A percentile compares a stretch with the other conserved stretches of the same genome.
These are phyloP conservation scores for Teinopalpus imperialis DNA, from an alignment of 2,888 invertebrate species.

Conservation along the genomic window DNA sequence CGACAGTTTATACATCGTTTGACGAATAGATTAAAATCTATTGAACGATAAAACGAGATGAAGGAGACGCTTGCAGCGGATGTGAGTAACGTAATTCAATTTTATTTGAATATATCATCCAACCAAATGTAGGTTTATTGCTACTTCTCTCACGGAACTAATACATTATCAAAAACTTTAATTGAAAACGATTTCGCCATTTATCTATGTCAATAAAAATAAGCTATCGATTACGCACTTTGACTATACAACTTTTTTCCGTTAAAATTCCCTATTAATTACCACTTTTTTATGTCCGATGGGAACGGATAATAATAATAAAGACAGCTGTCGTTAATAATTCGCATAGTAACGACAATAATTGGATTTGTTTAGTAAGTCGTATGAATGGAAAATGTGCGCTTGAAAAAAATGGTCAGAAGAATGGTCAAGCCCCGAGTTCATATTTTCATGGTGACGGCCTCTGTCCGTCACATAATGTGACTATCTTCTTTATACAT, in stretches of 20 bases:
- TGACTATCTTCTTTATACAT: conserved; percentile 72
- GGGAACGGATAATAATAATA: conserved; percentile 35
- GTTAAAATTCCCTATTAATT: conserved; percentile 49
- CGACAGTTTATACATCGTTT: conserved; percentile 65
- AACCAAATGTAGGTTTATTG: conserved; percentile 79
- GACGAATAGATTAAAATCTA: conserved; percentile 74
- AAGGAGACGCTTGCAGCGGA: conserved; percentile 73
- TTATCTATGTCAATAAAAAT: conserved; percentile 62
- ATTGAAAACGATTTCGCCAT: conserved; percentile 75
- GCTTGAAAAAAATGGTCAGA: conserved; percentile 58
- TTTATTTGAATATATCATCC: conserved; percentile 80
- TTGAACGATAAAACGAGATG: conserved; percentile 56
- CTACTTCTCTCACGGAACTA: conserved; percentile 81
- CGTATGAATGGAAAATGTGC: conserved; percentile 44
- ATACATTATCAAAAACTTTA: conserved; percentile 75
- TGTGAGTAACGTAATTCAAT: conserved; percentile 72
- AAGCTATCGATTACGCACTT: conserved; percentile 52
- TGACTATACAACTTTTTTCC: conserved; percentile 45
- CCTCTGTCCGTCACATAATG: conserved; percentile 59
- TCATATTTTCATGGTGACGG: conserved; percentile 65
- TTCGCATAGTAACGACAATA: conserved; percentile 50
- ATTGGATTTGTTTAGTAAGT: conserved; percentile 52
- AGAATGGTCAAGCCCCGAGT: conserved; percentile 71
- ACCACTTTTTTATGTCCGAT: conserved; percentile 32
- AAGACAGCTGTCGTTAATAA: conserved; percentile 47